phyloP scores from a whole-genome alignment of 2,888 invertebrate genomes.

The Leucophenga maculata region DNA sequence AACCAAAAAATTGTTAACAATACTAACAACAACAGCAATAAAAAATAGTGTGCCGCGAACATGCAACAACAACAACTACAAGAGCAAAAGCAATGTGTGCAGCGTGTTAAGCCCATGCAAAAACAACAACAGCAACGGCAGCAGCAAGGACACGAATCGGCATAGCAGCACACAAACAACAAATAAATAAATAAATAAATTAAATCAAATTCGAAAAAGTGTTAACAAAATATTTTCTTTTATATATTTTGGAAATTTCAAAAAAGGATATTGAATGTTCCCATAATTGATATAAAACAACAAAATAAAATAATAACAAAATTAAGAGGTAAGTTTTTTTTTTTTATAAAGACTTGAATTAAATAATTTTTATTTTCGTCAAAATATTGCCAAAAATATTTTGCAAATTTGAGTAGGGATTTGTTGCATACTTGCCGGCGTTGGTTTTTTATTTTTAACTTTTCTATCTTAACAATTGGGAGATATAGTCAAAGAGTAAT shows the following conservation, averaged over 20 bases:
- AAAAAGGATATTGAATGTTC: background rate
- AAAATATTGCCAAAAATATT: too few species aligned
- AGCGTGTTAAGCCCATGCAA: background rate
- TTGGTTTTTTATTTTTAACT: too few species aligned
- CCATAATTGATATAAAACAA: background rate
- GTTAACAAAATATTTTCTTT: background rate
- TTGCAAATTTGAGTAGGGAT: too few species aligned
- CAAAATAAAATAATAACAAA: background rate
- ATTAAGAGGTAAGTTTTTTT: background rate
- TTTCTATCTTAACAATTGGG: too few species aligned
- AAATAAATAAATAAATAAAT: background rate
- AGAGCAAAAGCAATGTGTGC: background rate
- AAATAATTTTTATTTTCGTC: too few species aligned
- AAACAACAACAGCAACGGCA: too few species aligned
- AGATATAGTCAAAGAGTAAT: too few species aligned
- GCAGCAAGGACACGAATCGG: too few species aligned
- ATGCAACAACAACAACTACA: background rate
- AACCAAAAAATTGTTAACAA: background rate
- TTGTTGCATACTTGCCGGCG: too few species aligned
- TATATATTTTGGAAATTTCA: background rate
- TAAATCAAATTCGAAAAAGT: background rate
- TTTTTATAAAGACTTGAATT: background rate
- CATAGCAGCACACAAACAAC: background rate
- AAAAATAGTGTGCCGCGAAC: too few species aligned
- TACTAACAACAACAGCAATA: constrained; percentile 1